A percentile compares a stretch with the other conserved stretches of the same genome.
These are phyloP conservation scores for Hylaeus anthracinus DNA, from an alignment of 1,140 invertebrate species.

Conservation along the genomic window DNA sequence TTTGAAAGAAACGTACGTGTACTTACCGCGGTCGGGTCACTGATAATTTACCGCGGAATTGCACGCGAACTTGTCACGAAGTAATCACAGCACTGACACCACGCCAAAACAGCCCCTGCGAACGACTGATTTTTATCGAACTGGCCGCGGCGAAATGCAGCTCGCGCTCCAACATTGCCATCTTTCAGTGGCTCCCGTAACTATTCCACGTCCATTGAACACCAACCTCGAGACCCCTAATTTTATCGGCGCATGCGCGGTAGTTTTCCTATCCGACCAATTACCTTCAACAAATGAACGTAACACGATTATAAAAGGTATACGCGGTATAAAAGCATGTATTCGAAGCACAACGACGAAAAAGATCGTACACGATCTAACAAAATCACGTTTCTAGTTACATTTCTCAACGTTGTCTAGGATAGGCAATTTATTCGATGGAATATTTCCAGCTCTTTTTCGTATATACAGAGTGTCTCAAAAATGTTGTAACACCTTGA, in stretches of 20 bases:
- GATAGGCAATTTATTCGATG: no score
- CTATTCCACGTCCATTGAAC: slow-evolving; percentile 2
- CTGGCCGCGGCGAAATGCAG: slow-evolving; percentile 65
- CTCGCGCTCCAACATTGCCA: slow-evolving; percentile 46
- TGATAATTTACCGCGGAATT: slow-evolving; percentile 28
- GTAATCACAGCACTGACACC: slow-evolving; percentile 43
- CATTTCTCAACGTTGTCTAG: no score
- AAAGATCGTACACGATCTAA: no score
- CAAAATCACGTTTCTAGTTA: no score
- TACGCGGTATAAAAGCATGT: neutral
- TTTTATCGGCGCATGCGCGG: neutral
- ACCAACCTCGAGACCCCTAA: neutral
- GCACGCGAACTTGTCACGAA: slow-evolving; percentile 23
- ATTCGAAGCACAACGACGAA: neutral
- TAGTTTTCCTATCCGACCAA: neutral
- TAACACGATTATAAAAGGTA: neutral
- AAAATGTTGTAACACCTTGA: no score
- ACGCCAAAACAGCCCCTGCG: slow-evolving; percentile 57
- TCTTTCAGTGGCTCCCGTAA: slow-evolving; percentile 22
- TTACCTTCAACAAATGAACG: neutral
- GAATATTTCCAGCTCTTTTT: no score
- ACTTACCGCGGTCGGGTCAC: slow-evolving; percentile 41
- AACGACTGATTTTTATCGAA: slow-evolving; percentile 73
- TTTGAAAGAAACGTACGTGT: neutral
- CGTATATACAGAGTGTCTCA: no score